Evolutionary conservation across 2,113 vertebrate genomes (phyloP).

Genomic region (Camelus bactrianus): DNA sequence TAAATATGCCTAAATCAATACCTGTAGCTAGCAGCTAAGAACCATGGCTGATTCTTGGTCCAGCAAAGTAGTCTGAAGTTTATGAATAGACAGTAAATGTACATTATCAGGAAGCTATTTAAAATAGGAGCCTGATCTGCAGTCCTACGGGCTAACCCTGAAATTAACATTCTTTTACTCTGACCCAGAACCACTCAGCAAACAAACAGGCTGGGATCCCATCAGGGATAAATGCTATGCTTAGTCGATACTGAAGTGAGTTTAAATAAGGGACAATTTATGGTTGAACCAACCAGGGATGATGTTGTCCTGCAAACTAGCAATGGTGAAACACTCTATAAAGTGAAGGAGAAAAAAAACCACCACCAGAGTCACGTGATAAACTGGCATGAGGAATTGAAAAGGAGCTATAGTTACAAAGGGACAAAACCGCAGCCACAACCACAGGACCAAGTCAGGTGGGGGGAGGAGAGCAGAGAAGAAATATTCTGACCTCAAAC

Average conservation of each 20-base stretch:
- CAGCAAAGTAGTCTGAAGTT: neutral
- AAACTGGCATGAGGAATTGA: neutral
- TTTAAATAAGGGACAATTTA: neutral
- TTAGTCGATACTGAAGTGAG: neutral
- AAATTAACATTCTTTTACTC: neutral
- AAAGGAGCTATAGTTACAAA: neutral
- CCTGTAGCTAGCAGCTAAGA: neutral
- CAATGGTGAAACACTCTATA: neutral
- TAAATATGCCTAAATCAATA: neutral
- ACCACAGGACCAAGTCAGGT: neutral
- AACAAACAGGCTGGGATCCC: neutral
- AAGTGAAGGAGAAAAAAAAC: neutral
- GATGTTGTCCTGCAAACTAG: neutral
- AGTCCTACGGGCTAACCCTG: neutral
- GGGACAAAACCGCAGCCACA: neutral
- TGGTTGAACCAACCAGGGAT: neutral
- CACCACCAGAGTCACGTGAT: neutral
- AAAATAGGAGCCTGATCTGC: neutral
- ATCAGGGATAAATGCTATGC: neutral
- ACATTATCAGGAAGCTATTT: neutral
- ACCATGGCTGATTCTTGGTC: neutral
- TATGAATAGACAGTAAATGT: neutral
- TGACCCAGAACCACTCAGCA: neutral
- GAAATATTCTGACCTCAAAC: neutral
- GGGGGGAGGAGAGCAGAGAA: accelerated